Conservation (phyloP, 2,113 vertebrate species). For the Gallinago media region DNA sequence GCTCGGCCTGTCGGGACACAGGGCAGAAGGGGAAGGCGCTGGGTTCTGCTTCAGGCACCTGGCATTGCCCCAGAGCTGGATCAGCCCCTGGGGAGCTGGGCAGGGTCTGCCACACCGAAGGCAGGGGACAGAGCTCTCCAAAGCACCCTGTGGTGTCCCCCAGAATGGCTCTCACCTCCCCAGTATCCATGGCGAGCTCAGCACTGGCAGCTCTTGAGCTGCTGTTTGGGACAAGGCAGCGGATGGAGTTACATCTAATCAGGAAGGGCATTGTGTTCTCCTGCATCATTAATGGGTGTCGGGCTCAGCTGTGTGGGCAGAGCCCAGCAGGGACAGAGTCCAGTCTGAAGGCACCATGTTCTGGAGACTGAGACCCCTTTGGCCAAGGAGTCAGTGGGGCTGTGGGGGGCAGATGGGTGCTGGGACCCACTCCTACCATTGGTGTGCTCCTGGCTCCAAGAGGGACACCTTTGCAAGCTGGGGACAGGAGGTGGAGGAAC, state of each 20-base stretch:
- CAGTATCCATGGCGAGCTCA: not conserved
- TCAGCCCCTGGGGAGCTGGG: not conserved
- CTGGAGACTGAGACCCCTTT: not conserved
- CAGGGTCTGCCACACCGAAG: fast-evolving
- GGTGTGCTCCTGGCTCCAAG: not conserved
- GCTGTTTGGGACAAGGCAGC: not conserved
- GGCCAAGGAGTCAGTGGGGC: fast-evolving
- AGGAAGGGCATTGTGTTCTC: not conserved
- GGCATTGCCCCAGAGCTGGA: not conserved
- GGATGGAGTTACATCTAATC: not conserved
- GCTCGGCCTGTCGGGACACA: not conserved
- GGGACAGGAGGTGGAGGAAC: not conserved
- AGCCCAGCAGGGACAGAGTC: fast-evolving
- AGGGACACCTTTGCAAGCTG: not conserved
- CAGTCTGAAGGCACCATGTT: not conserved
- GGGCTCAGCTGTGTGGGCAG: not conserved
- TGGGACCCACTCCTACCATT: fast-evolving
- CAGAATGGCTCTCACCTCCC: not conserved
- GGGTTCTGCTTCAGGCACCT: not conserved
- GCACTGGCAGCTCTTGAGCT: fast-evolving
- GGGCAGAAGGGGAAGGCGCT: not conserved
- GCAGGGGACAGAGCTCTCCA: not conserved
- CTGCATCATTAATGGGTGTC: conserved; percentile 1
- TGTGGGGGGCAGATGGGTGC: not conserved
- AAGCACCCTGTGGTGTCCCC: not conserved